Conservation (phyloP, 2,797 vertebrate species). For the Melanogrammus aeglefinus region DNA sequence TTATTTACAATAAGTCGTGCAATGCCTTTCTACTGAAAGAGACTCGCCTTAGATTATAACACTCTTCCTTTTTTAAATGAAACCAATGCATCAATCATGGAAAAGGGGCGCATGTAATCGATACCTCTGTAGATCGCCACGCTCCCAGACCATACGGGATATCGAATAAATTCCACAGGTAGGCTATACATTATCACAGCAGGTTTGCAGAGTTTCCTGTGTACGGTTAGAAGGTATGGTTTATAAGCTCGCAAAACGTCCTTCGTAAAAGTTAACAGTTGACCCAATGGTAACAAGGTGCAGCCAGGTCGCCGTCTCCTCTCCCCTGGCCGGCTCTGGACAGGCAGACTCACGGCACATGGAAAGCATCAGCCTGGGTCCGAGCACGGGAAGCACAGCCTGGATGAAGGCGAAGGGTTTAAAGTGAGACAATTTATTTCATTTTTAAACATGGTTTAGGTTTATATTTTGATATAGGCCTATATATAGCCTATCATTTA, state of each 20-base stretch:
- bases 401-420: background rate
- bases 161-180: constrained; percentile 71
- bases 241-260: constrained; percentile 78
- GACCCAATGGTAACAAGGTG: constrained; percentile 74
- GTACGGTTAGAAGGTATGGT: constrained; percentile 71
- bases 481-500: background rate
- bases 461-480: background rate
- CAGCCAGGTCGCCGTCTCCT: constrained; percentile 44
- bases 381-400: constrained; percentile 23
- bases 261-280: constrained; percentile 77
- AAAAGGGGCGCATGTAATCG: constrained; percentile 61
- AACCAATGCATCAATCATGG: constrained; percentile 19
- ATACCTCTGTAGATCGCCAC: constrained; percentile 57
- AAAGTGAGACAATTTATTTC: background rate
- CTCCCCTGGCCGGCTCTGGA: constrained; percentile 38
- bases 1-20: background rate
- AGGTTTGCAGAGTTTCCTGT: constrained; percentile 71
- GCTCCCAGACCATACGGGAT: constrained; percentile 56
- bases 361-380: constrained; percentile 61
- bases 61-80: background rate
- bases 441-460: background rate
- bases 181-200: constrained; percentile 72
- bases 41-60: background rate
- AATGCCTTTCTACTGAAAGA: background rate
- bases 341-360: constrained; percentile 55